A percentile compares a stretch with the other conserved stretches of the same genome.
Evolutionary conservation across 2,113 vertebrate species (phyloP).

Genomic region (Barbus barbus): DNA sequence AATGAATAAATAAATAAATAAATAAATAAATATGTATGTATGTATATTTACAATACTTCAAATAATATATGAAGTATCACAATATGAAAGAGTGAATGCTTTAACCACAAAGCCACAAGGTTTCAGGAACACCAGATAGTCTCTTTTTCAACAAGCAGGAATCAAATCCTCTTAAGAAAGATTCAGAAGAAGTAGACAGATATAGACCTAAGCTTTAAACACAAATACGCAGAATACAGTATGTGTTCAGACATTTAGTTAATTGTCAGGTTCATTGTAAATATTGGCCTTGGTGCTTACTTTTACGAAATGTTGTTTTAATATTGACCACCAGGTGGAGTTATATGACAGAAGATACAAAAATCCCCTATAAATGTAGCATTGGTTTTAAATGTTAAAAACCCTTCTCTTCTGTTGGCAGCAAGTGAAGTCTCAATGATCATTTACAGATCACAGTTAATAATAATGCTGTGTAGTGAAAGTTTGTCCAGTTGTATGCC

Average conservation of each 20-base stretch:
- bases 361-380: background rate
- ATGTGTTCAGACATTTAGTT: no score
- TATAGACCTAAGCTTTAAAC: background rate
- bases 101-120: background rate
- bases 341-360: background rate
- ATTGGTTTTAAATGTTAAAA: background rate
- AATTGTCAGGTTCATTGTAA: background rate
- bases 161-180: background rate
- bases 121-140: background rate
- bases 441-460: background rate
- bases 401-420: background rate
- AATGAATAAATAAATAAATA: background rate
- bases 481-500: background rate
- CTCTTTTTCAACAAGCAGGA: background rate
- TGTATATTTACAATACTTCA: background rate
- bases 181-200: background rate
- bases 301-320: background rate
- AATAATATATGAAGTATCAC: background rate
- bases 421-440: background rate
- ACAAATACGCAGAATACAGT: background rate
- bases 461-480: background rate
- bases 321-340: conserved; percentile 20
- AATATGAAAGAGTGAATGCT: background rate
- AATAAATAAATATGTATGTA: no score
- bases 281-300: background rate